phyloP scores from a whole-genome alignment of 2,797 vertebrate species.

The Petrocephalus schoutedeni region DNA sequence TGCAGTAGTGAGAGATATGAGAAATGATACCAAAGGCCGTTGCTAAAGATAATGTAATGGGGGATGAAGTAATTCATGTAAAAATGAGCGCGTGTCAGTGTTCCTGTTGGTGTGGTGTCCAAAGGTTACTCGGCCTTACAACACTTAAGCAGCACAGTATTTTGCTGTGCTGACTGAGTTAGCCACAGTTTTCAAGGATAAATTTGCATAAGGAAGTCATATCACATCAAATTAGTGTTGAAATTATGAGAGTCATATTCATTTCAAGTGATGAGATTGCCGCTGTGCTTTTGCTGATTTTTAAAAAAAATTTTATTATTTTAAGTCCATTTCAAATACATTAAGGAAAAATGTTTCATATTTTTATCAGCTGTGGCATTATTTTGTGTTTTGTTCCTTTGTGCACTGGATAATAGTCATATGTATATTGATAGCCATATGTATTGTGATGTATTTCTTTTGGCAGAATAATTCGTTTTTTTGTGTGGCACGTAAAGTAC shows the following conservation, averaged over 20 bases:
- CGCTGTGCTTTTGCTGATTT: background rate
- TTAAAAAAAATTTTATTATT: too few relatives aligned
- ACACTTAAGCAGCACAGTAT: background rate
- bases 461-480: slow-evolving; percentile 54
- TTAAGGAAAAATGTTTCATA: background rate
- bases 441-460: background rate
- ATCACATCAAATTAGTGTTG: background rate
- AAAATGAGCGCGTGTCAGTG: background rate
- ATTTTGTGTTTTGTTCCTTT: background rate
- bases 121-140: background rate
- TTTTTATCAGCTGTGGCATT: background rate
- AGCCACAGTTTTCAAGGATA: background rate
- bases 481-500: slow-evolving; percentile 64
- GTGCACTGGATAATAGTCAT: background rate
- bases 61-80: background rate
- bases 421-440: background rate
- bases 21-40: background rate
- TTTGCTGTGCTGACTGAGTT: background rate
- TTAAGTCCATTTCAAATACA: background rate
- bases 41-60: background rate
- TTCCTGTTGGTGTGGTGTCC: background rate
- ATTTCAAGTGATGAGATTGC: background rate
- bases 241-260: background rate
- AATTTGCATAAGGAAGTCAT: background rate
- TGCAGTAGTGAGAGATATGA: background rate